Base-by-base conservation (phyloP, 1,140 invertebrate genomes). In the Drosophila elegans region DNA sequence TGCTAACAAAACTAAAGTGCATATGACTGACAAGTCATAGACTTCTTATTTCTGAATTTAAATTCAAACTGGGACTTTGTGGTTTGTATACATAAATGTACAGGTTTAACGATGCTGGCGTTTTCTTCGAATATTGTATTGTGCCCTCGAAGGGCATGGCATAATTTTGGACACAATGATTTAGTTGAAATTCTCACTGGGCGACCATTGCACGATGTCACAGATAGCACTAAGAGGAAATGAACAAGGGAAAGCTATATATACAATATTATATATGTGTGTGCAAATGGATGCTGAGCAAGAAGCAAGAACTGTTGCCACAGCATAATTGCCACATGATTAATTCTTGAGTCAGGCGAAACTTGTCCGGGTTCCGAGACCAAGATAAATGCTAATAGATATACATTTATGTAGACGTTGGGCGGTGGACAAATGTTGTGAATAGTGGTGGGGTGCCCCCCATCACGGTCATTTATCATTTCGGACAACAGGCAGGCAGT, bases 391-490 rank as follows among this genome's bases (percentile, higher is more conserved):
- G 38, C 45, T 81, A 80, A 80, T 72, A 80, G 68, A 81, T 80
- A 61, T 71, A 75, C 57, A 80, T 80, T 80, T 80, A 66, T 80
- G 72, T 75, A 64, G 67, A 68, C 66, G 27, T 46, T 39, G 27
- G 48, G 10, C 12, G 49, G 27, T 29, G 42, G 63, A 55, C 56
- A 78, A 78, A 78, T 78, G 68, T 74, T 78, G 72, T 69, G 74
- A 54, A 67, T 73, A 51, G 73, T 55, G 36, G 4, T n/a, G n/a
- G n/a, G n/a, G n/a, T n/a, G n/a, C n/a, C n/a, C n/a, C n/a, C n/a
- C n/a, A n/a, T 51, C 27, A 39, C 34, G 72, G 77, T 74, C 79
- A 82, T 82, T 82, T 82, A 82, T 82, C 79, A 82, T 82, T 73
- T 62, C 21, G 57, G 55, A 69, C 64, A 62, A n/a, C n/a, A n/a